Evolutionary conservation across 2,888 invertebrate species (phyloP).

Genomic region (Cheilosia vulpina): DNA sequence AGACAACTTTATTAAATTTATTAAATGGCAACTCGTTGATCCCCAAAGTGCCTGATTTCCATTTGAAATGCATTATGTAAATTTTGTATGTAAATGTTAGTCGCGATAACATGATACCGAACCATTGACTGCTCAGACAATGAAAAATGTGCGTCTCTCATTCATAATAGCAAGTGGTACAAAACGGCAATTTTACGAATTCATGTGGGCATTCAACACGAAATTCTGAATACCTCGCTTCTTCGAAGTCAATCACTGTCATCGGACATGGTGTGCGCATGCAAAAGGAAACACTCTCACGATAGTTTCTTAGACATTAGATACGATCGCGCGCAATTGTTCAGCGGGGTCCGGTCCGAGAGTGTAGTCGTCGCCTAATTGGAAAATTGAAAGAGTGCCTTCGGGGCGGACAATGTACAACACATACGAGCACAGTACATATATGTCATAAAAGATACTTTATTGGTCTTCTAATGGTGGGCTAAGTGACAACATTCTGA

Average conservation of each 20-base stretch:
- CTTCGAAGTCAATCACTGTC: conserved; percentile 63
- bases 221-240: conserved; percentile 37
- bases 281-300: conserved; percentile 20
- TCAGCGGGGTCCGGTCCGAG: conserved; percentile 14
- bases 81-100: conserved; percentile 55
- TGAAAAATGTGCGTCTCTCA: conserved; percentile 54
- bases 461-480: conserved; percentile 61
- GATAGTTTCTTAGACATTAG: conserved; percentile 49
- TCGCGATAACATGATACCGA: conserved; percentile 36
- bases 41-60: conserved; percentile 39
- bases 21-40: conserved; percentile 23
- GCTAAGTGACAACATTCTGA: conserved; percentile 59
- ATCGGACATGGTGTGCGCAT: conserved; percentile 12
- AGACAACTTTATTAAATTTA: background rate
- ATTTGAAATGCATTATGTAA: conserved; percentile 49
- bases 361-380: conserved; percentile 41
- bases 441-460: conserved; percentile 58
- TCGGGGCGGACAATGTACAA: conserved; percentile 2
- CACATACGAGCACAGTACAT: background rate
- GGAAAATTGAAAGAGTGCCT: conserved; percentile 61
- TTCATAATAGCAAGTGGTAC: conserved; percentile 45
- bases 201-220: conserved; percentile 51
- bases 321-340: conserved; percentile 50
- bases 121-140: conserved; percentile 56
- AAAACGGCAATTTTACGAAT: conserved; percentile 44